Evolutionary conservation across 2,888 invertebrate genomes (phyloP).

Genomic region (Lampropteryx suffumata): DNA sequence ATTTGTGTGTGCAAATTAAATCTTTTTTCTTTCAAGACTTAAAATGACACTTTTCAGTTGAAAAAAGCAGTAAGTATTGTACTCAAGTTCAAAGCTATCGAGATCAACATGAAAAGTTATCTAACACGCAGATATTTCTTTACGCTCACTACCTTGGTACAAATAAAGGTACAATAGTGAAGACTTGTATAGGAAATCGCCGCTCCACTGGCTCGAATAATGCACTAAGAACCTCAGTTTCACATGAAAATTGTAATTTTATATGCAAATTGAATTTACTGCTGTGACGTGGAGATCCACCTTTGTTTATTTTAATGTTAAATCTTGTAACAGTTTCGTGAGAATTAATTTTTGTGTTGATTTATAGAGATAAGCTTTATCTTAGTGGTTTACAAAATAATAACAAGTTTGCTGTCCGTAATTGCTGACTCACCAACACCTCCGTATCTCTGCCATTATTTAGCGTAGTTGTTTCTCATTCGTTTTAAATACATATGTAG

Average conservation of each 20-base stretch:
- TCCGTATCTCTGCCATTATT: neutral
- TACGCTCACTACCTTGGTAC: slow-evolving; percentile 68
- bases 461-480: neutral
- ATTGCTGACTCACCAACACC: slow-evolving; percentile 11
- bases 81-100: slow-evolving; percentile 18
- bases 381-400: slow-evolving; percentile 17
- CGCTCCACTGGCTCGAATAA: slow-evolving; percentile 80
- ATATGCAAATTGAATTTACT: slow-evolving; percentile 73
- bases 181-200: slow-evolving; percentile 75
- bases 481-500: too few relatives aligned
- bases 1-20: too few relatives aligned
- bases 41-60: too few relatives aligned
- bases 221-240: slow-evolving; percentile 71
- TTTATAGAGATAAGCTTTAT: slow-evolving; percentile 18
- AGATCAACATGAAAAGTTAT: slow-evolving; percentile 43
- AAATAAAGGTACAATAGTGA: slow-evolving; percentile 73
- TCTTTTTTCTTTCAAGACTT: too few relatives aligned
- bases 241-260: slow-evolving; percentile 77
- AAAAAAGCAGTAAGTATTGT: neutral
- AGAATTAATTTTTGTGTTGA: slow-evolving; percentile 24
- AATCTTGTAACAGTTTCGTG: slow-evolving; percentile 21
- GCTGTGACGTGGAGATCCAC: slow-evolving; percentile 52
- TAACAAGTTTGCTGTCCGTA: slow-evolving; percentile 18
- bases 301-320: slow-evolving; percentile 43
- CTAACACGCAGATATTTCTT: slow-evolving; percentile 60